Percentiles rank a stretch among this genome's conserved stretches.
Conservation (phyloP, 2,888 invertebrate genomes). For the Fragum sueziense region DNA sequence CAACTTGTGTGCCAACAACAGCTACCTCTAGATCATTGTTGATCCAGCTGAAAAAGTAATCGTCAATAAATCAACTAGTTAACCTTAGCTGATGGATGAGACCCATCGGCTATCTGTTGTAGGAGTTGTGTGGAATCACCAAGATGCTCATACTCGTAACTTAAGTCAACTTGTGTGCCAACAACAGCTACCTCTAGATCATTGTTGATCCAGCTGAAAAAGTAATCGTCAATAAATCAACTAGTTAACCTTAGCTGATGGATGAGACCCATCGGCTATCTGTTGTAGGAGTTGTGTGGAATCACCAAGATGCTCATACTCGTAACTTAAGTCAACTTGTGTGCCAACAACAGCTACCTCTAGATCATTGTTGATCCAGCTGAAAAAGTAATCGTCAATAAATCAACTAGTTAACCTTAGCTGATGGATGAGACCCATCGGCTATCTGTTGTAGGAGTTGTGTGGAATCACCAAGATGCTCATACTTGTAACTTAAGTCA, state of each 20-base stretch:
- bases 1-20: slow-evolving; percentile 93
- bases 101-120: slow-evolving; percentile 88
- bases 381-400: slow-evolving; percentile 58
- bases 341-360: slow-evolving; percentile 94
- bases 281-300: slow-evolving; percentile 89
- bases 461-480: slow-evolving; percentile 93
- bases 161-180: slow-evolving; percentile 95
- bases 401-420: no score
- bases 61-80: no score
- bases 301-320: slow-evolving; percentile 95
- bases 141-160: slow-evolving; percentile 95
- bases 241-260: slow-evolving; percentile 86
- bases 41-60: slow-evolving; percentile 87
- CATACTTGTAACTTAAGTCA: slow-evolving; percentile 95
- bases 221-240: no score
- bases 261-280: slow-evolving; percentile 88
- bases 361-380: slow-evolving; percentile 95
- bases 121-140: slow-evolving; percentile 91
- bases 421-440: slow-evolving; percentile 88
- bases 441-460: slow-evolving; percentile 89
- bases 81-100: slow-evolving; percentile 88
- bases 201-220: slow-evolving; percentile 90
- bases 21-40: slow-evolving; percentile 95
- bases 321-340: slow-evolving; percentile 95
- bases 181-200: slow-evolving; percentile 93